Evolutionary conservation across 2,797 vertebrate genomes (phyloP).

Genomic region (Mus spretus): DNA sequence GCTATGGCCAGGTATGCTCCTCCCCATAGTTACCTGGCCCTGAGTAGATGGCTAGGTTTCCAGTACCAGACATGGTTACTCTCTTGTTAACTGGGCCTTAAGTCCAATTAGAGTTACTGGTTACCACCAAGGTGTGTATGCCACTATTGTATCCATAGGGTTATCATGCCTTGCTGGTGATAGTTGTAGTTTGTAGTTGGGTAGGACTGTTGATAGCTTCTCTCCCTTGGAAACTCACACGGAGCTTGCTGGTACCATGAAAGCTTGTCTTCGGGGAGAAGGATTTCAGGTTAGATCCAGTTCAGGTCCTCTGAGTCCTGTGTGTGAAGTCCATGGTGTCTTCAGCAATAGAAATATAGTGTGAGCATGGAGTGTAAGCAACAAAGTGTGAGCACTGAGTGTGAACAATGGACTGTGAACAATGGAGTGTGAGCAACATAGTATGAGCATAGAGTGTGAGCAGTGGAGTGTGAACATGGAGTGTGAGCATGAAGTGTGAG

Average conservation of each 20-base stretch:
- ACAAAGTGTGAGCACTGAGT: neutral
- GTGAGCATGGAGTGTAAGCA: neutral
- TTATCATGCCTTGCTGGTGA: too few species aligned
- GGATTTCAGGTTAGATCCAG: neutral
- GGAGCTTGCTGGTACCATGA: neutral
- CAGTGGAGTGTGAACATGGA: neutral
- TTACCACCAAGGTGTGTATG: neutral
- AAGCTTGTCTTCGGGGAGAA: neutral
- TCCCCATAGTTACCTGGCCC: neutral
- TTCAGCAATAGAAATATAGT: neutral
- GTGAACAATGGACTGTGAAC: neutral
- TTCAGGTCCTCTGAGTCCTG: neutral
- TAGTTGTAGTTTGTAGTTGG: neutral
- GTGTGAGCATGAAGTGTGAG: too few species aligned
- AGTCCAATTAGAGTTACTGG: neutral
- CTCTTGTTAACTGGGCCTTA: neutral
- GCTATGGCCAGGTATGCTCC: too few species aligned
- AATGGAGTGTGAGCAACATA: too few species aligned
- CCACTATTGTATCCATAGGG: neutral
- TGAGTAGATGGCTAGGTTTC: neutral
- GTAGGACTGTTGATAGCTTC: neutral
- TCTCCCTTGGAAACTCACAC: neutral
- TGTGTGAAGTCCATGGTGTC: neutral
- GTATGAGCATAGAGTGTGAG: fast-evolving
- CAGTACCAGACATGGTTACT: neutral